Evolutionary conservation across 2,888 invertebrate species (phyloP), one percentile per base, ranked within the genome.

Genomic region (Stictocephala bisonia): DNA sequence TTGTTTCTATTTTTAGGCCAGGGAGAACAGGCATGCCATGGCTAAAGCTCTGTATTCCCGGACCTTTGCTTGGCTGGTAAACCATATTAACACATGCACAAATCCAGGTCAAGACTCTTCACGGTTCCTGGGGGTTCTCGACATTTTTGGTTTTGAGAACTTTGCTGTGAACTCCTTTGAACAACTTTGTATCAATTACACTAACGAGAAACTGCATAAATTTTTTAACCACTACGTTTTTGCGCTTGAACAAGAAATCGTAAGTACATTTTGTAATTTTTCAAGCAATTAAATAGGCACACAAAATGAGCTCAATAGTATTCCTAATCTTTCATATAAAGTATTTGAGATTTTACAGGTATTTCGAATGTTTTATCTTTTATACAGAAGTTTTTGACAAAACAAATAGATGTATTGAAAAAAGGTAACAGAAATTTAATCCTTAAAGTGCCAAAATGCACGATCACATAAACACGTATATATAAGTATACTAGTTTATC

Each of bases 171-270:
- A 96, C 84, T 95, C 95, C 1, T 92, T 96, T 79, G 96, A 96
- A 83, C 96, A 96, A 82, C 88, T 96, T 11, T 96, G 96, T 83
- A 96, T 96, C 77, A 96, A 96, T 85, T 96, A 95, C 84, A 95
- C 96, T 0, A 96, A 96, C 82, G 96, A 96, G 84, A 96, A 96
- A 83, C 87, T 96, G 35, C 96, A 96, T 83, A 95, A 95, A 86
- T 96, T 97, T 86, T 97, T 97, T 85, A 97, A 97, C 85, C 96
- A 97, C 83, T 96, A 97, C 82, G 96, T 97, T 26, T 97, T 97
- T 82, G 95, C 96, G 0, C 83, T 97, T 78, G 97, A 97, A 83
- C 96, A 96, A 84, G 94, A 95, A 85, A 92, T 95, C 82, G 95
- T 96, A 85, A 91, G 94, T 90, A 79, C 58, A 18, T 15, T 58